Evolutionary conservation across 23 tunicate species (phyloP).

Genomic region (Phallusia fumigata): DNA sequence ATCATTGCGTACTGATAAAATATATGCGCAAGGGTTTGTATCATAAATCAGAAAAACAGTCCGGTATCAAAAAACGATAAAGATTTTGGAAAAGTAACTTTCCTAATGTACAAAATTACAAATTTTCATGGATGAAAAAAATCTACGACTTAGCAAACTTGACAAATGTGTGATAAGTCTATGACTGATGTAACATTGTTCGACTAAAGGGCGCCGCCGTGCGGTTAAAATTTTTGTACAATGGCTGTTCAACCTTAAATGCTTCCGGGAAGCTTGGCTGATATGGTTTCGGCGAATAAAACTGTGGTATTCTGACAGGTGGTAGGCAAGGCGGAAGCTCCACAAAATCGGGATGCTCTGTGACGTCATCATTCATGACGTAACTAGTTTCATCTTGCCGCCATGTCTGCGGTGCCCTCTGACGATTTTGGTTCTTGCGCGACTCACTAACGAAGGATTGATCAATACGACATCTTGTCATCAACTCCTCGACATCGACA

Average conservation of each 20-base stretch:
- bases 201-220: conserved; percentile 29
- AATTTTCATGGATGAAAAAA: no score
- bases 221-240: conserved; percentile 48
- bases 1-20: no score
- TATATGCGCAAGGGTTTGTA: no score
- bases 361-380: background rate
- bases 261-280: background rate
- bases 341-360: conserved; percentile 18
- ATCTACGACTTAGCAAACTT: no score
- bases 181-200: background rate
- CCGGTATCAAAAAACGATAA: no score
- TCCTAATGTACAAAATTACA: no score
- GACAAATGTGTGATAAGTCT: background rate
- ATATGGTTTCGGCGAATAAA: conserved; percentile 37
- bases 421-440: background rate
- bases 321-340: conserved; percentile 18
- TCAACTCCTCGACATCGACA: background rate
- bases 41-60: no score
- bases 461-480: background rate
- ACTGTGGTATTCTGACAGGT: background rate
- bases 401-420: no score
- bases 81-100: no score
- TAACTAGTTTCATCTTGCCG: background rate
- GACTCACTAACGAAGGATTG: background rate
- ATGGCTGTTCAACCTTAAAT: conserved; percentile 22